Percentiles rank a stretch among this genome's conserved stretches.
Conservation (phyloP, 2,888 invertebrate genomes). For the Globia sparganii region DNA sequence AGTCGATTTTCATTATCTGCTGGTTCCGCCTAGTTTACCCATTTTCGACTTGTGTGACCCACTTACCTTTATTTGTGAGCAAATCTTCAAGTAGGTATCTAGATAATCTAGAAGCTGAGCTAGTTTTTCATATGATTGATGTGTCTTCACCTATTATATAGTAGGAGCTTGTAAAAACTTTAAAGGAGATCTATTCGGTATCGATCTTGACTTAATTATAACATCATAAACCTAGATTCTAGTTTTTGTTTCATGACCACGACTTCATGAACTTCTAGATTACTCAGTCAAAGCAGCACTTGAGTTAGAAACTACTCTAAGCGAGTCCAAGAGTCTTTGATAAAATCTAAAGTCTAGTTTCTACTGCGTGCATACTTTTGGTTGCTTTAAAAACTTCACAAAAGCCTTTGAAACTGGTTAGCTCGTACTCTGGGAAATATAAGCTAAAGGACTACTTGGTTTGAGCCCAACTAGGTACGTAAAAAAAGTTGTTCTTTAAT, state of each 20-base stretch:
- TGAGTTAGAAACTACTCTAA: background rate
- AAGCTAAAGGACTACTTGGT: constrained; percentile 7
- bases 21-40: background rate
- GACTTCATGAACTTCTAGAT: background rate
- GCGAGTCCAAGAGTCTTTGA: background rate
- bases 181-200: background rate
- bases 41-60: background rate
- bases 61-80: background rate
- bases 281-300: background rate
- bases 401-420: constrained; percentile 15
- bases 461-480: background rate
- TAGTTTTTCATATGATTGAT: background rate
- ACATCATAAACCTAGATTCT: too few species aligned
- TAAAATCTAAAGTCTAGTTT: background rate
- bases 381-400: constrained; percentile 9
- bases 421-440: background rate
- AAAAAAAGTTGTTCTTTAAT: background rate
- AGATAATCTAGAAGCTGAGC: background rate
- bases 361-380: constrained; percentile 8
- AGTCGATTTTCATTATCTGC: background rate
- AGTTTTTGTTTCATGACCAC: background rate
- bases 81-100: background rate
- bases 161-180: background rate
- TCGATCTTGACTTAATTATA: background rate
- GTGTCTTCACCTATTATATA: background rate